Conservation (phyloP, 2,113 vertebrate genomes). For the Daphoenositta chrysoptera region DNA sequence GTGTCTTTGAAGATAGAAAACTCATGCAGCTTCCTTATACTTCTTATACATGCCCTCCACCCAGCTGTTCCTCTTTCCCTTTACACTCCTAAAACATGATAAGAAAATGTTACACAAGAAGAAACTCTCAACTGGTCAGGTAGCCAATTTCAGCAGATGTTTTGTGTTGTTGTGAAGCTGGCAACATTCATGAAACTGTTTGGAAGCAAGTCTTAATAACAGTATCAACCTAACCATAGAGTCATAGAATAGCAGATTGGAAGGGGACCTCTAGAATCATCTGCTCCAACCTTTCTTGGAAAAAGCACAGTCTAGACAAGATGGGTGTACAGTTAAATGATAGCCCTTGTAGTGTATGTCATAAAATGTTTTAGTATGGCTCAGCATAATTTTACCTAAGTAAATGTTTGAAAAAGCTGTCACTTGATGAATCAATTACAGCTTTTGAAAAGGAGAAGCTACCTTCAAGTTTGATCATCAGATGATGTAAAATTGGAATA, state of each 20-base stretch:
- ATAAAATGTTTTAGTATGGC: background rate
- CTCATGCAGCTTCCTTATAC: background rate
- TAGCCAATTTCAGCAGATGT: constrained; percentile 44
- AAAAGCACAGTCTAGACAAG: background rate
- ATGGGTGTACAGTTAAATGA: background rate
- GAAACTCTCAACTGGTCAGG: background rate
- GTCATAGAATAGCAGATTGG: background rate
- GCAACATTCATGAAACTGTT: background rate
- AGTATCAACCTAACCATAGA: background rate
- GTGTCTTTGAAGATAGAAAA: background rate
- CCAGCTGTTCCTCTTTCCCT: background rate
- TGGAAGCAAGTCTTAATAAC: background rate
- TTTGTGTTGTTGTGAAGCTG: constrained; percentile 1
- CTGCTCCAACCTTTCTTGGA: background rate
- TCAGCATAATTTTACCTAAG: background rate
- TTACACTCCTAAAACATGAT: background rate
- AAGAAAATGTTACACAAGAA: background rate
- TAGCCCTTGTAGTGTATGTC: background rate
- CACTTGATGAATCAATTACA: background rate
- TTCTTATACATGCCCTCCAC: background rate
- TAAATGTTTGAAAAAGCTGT: background rate
- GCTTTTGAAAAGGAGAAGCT: background rate
- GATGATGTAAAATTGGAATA: background rate
- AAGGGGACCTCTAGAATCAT: background rate
- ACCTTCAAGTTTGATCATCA: background rate